Percentiles rank a stretch among this genome's conserved stretches.
Evolutionary conservation across 2,113 vertebrate species (phyloP).

Genomic region (Otus sunia): DNA sequence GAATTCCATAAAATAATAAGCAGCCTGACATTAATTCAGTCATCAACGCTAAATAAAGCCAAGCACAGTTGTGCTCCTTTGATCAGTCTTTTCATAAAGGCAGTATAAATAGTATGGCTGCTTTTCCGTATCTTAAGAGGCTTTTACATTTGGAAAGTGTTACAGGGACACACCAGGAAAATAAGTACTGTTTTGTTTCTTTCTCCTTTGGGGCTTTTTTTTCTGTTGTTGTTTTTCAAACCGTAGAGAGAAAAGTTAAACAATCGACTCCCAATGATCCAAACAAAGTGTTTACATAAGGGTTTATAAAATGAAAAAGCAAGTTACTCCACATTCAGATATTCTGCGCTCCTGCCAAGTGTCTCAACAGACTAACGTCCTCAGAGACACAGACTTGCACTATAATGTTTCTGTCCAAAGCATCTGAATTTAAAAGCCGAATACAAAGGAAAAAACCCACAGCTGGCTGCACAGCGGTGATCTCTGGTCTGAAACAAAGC

Average conservation of each 20-base stretch:
- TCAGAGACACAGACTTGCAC: not conserved
- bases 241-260: conserved; percentile 23
- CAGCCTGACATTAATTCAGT: conserved; percentile 42
- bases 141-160: conserved; percentile 31
- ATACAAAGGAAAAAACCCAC: not conserved
- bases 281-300: conserved; percentile 26
- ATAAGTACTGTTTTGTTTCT: not conserved
- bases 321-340: not conserved
- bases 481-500: not conserved
- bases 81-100: conserved; percentile 53
- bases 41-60: not conserved
- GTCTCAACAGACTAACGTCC: not conserved
- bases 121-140: conserved; percentile 24
- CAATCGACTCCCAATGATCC: not conserved
- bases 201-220: not conserved
- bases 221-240: not conserved
- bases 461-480: not conserved
- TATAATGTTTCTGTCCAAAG: conserved; percentile 3
- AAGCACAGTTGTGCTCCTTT: conserved; percentile 17
- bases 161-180: not conserved
- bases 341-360: not conserved
- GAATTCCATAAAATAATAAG: conserved; percentile 55
- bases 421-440: not conserved
- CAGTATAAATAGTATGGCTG: conserved; percentile 23
- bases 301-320: not conserved